phyloP scores from a whole-genome alignment of 2,113 vertebrate genomes.

The Boulengeromyrus knoepffleri region DNA sequence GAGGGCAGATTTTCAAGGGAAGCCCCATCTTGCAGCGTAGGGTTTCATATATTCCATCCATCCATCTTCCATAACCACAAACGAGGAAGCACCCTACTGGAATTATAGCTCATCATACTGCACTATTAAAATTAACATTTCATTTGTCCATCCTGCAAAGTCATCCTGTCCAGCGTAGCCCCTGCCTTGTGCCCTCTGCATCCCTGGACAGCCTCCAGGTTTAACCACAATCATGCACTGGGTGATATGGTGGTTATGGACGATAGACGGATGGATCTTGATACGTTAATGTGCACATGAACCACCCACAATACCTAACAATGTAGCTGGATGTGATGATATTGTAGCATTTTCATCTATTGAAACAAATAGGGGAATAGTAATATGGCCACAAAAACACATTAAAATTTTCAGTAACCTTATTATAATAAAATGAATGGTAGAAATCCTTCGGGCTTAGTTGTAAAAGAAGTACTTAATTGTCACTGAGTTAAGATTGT shows the following conservation, averaged over 20 bases:
- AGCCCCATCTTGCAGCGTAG: not conserved
- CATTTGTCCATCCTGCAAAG: not conserved
- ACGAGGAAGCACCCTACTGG: not conserved
- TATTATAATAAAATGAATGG: not conserved
- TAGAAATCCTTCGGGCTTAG: not conserved
- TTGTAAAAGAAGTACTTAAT: not conserved
- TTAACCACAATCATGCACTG: not conserved
- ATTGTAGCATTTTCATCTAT: not conserved
- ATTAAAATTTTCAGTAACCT: not conserved
- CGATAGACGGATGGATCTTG: not conserved
- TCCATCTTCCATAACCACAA: not conserved
- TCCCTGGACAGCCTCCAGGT: not conserved
- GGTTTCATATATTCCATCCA: not conserved
- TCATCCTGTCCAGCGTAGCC: not conserved
- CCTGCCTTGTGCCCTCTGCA: not conserved
- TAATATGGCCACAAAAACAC: not conserved
- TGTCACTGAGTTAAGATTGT: not conserved
- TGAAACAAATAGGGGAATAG: not conserved
- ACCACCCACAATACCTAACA: not conserved
- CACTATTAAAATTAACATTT: not conserved
- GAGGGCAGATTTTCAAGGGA: not conserved
- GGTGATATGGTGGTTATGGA: not conserved
- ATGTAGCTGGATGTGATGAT: not conserved
- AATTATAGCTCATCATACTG: not conserved
- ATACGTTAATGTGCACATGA: not conserved